phyloP scores from a whole-genome alignment of 1,140 invertebrate species.

The Pentalonia nigronervosa region DNA sequence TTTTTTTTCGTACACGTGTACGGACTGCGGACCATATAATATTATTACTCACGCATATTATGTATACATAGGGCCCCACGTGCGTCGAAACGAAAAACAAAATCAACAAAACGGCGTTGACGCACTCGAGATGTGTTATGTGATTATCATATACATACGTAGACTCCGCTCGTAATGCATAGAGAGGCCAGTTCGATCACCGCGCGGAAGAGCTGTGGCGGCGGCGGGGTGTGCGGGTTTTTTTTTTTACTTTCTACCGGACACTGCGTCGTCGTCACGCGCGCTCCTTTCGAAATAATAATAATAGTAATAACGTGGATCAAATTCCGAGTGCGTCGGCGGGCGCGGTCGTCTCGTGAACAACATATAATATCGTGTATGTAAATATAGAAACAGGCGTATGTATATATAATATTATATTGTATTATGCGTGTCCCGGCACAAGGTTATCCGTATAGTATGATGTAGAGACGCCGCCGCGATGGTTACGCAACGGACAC shows the following conservation, averaged over 20 bases:
- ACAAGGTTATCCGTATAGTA: background rate
- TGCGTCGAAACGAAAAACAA: conserved; percentile 9
- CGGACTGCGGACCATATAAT: background rate
- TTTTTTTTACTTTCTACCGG: conserved; percentile 50
- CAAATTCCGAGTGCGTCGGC: background rate
- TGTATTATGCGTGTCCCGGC: background rate
- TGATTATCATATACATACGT: background rate
- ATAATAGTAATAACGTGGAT: too few relatives aligned
- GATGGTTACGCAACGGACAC: background rate
- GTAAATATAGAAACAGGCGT: background rate
- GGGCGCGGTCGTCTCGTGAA: background rate
- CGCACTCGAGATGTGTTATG: background rate
- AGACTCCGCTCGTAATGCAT: background rate
- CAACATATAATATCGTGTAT: background rate
- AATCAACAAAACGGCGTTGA: background rate
- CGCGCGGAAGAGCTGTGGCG: background rate
- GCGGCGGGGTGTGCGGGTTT: background rate
- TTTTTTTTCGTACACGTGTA: background rate
- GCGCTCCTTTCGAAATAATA: conserved; percentile 19
- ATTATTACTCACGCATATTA: background rate
- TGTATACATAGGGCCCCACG: background rate
- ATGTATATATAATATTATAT: background rate
- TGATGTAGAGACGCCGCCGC: background rate
- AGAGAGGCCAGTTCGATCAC: background rate
- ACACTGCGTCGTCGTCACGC: background rate